Conservation (phyloP, 2,113 vertebrate genomes). For the Phalacrocorax pelagicus region DNA sequence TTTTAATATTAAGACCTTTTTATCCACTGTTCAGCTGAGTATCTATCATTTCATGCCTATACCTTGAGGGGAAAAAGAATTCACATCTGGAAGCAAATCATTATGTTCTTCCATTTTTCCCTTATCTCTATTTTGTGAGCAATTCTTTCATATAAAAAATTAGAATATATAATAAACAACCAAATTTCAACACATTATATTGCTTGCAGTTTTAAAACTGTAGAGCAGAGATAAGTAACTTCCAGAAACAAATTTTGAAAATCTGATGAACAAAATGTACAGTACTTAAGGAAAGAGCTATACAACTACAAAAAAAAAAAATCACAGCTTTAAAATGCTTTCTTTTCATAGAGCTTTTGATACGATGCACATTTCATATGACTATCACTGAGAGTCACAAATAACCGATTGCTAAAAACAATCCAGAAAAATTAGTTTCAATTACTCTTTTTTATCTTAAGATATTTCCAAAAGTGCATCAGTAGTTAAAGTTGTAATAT, state of each 20-base stretch:
- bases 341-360: not conserved
- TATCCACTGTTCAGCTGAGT: slow-evolving; percentile 36
- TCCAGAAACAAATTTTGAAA: slow-evolving; percentile 8
- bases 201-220: slow-evolving; percentile 21
- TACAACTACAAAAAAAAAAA: not conserved
- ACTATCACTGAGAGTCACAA: not conserved
- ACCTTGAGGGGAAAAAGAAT: slow-evolving; percentile 16
- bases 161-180: slow-evolving; percentile 44
- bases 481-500: not conserved
- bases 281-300: not conserved
- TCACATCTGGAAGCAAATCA: slow-evolving; percentile 56
- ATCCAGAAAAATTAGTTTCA: not conserved
- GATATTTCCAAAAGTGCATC: not conserved
- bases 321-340: not conserved
- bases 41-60: not conserved
- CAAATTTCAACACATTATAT: not conserved
- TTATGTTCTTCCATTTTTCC: not conserved
- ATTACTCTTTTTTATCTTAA: not conserved
- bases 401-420: not conserved
- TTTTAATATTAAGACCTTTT: slow-evolving; percentile 66
- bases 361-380: not conserved
- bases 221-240: slow-evolving; percentile 15
- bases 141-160: slow-evolving; percentile 58
- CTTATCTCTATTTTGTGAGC: slow-evolving; percentile 40
- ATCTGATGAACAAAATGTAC: not conserved